Percentiles rank a stretch among this genome's conserved stretches.
These are phyloP conservation scores for Hystrix brachyura DNA, from an alignment of 2,113 vertebrate species.

Conservation along the genomic window DNA sequence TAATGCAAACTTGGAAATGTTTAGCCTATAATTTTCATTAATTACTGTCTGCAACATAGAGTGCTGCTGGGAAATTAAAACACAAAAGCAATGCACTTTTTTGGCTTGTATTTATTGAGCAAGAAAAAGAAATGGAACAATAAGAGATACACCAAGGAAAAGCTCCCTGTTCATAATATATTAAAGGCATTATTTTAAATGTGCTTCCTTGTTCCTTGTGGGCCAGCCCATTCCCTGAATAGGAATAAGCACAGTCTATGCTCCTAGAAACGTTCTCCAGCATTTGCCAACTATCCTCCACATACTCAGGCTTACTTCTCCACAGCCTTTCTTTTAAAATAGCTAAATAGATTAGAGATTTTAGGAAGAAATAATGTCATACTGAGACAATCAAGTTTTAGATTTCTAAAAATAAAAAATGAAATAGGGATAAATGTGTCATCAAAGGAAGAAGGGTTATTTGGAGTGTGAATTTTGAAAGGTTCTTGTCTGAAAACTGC, in stretches of 20 bases:
- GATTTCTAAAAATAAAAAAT: slow-evolving; percentile 69
- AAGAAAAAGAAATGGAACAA: slow-evolving; percentile 73
- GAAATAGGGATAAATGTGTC: slow-evolving; percentile 59
- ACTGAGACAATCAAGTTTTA: slow-evolving; percentile 52
- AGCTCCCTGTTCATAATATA: slow-evolving; percentile 40
- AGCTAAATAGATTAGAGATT: slow-evolving; percentile 21
- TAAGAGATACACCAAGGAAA: slow-evolving; percentile 71
- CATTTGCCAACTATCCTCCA: not conserved
- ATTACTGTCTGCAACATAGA: slow-evolving; percentile 64
- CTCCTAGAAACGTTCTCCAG: not conserved
- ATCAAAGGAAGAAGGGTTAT: not conserved
- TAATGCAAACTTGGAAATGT: slow-evolving; percentile 64
- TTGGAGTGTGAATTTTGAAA: slow-evolving; percentile 39
- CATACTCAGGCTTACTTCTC: not conserved
- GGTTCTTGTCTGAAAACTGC: slow-evolving; percentile 49
- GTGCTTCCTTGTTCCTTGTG: not conserved
- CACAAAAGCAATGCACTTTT: slow-evolving; percentile 32
- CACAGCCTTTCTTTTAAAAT: slow-evolving; percentile 54
- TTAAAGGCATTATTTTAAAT: slow-evolving; percentile 75
- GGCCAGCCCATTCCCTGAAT: slow-evolving; percentile 2
- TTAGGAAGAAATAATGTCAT: not conserved
- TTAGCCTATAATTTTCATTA: slow-evolving; percentile 62
- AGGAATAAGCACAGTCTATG: not conserved
- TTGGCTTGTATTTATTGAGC: slow-evolving; percentile 59
- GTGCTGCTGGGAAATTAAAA: slow-evolving; percentile 73